Evolutionary conservation across 64 coral and sea anemone genomes (phyloP).

Genomic region (Pachyseris speciosa): DNA sequence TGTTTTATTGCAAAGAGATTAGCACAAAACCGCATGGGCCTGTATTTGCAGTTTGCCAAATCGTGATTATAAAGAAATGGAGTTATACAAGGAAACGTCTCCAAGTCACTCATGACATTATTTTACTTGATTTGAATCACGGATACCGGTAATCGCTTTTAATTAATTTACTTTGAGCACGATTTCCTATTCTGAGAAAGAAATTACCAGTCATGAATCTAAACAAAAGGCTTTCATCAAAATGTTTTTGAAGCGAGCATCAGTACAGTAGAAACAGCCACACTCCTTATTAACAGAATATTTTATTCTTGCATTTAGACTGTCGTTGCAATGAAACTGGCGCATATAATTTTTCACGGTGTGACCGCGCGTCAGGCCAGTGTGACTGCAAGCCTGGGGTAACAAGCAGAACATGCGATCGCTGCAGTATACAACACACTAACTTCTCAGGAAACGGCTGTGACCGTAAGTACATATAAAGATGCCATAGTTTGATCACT

Average conservation of each 20-base stretch:
- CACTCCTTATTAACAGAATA: not conserved
- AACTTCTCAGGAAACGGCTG: constrained; percentile 88
- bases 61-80: not conserved
- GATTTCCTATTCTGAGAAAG: too few species aligned
- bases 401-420: constrained; percentile 77
- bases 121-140: too few species aligned
- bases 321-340: constrained; percentile 85
- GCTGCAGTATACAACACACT: constrained; percentile 71
- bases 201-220: too few species aligned
- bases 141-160: too few species aligned
- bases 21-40: too few species aligned
- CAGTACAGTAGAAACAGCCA: not conserved
- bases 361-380: constrained; percentile 74
- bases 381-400: constrained; percentile 87
- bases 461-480: constrained; percentile 57
- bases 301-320: constrained; percentile 38
- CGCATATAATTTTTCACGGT: constrained; percentile 46
- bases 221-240: too few species aligned
- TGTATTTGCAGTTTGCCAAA: not conserved
- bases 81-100: too few species aligned
- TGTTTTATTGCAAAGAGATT: too few species aligned
- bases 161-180: too few species aligned
- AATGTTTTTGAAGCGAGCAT: too few species aligned
- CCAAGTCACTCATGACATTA: too few species aligned
- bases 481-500: too few species aligned